phyloP scores from a whole-genome alignment of 2,113 vertebrate species.

The Microtus oregoni region DNA sequence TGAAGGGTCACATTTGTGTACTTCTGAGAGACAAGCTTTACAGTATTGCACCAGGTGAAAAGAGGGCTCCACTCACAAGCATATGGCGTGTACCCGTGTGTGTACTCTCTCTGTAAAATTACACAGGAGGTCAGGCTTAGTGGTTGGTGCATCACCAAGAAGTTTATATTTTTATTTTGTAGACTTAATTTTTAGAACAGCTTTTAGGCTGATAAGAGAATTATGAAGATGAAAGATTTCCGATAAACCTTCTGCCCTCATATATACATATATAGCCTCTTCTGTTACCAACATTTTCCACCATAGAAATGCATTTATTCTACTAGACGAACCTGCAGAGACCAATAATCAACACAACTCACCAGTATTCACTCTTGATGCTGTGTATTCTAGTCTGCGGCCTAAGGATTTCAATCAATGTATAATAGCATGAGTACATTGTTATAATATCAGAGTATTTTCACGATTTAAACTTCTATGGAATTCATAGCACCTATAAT shows the following conservation, averaged over 20 bases:
- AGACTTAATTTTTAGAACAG: neutral
- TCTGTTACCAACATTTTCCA: neutral
- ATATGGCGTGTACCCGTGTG: neutral
- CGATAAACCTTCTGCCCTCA: neutral
- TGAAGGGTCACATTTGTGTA: neutral
- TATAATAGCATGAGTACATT: neutral
- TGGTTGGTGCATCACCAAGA: no score
- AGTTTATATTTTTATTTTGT: neutral
- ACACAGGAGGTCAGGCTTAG: no score
- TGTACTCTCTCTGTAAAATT: neutral
- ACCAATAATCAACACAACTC: neutral
- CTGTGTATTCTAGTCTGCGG: neutral
- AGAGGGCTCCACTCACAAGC: neutral
- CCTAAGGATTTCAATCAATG: neutral
- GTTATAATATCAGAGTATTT: neutral
- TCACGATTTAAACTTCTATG: neutral
- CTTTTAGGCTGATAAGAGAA: neutral
- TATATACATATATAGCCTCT: neutral
- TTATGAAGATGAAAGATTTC: neutral
- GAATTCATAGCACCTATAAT: neutral
- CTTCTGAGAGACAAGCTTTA: slow-evolving; percentile 10
- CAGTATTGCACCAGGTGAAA: slow-evolving; percentile 37
- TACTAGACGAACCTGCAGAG: no score
- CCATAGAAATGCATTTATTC: neutral
- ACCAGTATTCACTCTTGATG: neutral